These are phyloP conservation scores for Melipona quadrifasciata DNA, from an alignment of 1,140 invertebrate genomes.

Conservation along the genomic window DNA sequence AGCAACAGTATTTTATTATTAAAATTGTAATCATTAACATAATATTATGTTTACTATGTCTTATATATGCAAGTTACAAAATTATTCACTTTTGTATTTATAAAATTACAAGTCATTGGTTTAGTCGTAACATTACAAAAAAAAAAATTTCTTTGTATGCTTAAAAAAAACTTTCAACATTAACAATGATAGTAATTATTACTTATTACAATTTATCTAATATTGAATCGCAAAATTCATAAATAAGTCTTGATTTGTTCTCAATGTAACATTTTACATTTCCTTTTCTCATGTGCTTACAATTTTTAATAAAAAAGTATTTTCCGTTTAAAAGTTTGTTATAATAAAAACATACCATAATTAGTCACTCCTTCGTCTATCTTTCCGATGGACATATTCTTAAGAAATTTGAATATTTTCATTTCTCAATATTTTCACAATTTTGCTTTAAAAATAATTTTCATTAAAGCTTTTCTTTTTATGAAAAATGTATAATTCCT, in stretches of 20 bases:
- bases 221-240: background rate
- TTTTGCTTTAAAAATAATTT: background rate
- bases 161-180: background rate
- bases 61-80: background rate
- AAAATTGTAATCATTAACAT: background rate
- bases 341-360: background rate
- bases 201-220: background rate
- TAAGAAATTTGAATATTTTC: background rate
- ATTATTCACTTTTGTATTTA: background rate
- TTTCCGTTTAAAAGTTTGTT: background rate
- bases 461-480: background rate
- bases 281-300: background rate
- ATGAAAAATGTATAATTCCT: background rate
- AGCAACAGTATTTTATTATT: background rate
- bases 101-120: background rate
- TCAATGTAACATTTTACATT: background rate
- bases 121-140: background rate
- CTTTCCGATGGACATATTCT: background rate
- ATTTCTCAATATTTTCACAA: background rate
- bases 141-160: constrained; percentile 3
- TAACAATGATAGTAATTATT: background rate
- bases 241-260: background rate
- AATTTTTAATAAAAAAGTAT: background rate
- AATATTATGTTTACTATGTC: background rate
- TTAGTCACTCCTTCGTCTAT: background rate